Base-by-base conservation (phyloP, 2,888 invertebrate genomes). In the Drosophila affinis region DNA sequence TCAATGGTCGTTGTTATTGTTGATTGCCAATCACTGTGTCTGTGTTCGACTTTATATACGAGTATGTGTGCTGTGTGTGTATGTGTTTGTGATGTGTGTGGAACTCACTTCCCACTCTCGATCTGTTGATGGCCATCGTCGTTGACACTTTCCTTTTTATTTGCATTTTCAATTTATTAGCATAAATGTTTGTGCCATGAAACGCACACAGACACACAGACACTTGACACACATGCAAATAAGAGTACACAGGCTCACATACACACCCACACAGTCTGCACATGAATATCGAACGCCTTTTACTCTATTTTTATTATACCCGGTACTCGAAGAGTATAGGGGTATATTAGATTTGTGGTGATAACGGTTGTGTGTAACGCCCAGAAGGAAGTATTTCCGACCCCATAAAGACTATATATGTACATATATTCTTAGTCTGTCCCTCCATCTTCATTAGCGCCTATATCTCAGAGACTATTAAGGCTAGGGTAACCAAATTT, bases 151-250 rank as follows among this genome's bases (percentile, higher is more conserved):
- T 85, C 78, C 57, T 85, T 81, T 39, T 87, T 82, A 87, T 88
- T 85, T 87, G 81, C 78, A 83, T 88, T 87, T 87, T 82, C 85
- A 85, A 85, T 87, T 87, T 87, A 85, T 85, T 87, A 82, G 82
- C 84, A 87, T 85, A 81, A 85, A 83, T 79, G 78, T 64, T 74
- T 64, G 75, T 77, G 78, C 76, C 86, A 81, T 77, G 77, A 75
- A 79, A 73, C 75, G 71, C 80, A 72, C 63, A 63, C 44, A 17
- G 55, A 61, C 61, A 65, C 76, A 67, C 71, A 52, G 57, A 17
- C 72, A 71, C 86, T 85, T 82, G 85, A 87, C 87, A 87, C 78
- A 87, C 87, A 84, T 84, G 69, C 77, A 67, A 72, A 65, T 55
- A 46, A 21, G 7, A 10, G 51, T 48, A 44, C 75, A 54, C 74